Conservation (phyloP, 2,113 vertebrate genomes). For the Paratilapia polleni region DNA sequence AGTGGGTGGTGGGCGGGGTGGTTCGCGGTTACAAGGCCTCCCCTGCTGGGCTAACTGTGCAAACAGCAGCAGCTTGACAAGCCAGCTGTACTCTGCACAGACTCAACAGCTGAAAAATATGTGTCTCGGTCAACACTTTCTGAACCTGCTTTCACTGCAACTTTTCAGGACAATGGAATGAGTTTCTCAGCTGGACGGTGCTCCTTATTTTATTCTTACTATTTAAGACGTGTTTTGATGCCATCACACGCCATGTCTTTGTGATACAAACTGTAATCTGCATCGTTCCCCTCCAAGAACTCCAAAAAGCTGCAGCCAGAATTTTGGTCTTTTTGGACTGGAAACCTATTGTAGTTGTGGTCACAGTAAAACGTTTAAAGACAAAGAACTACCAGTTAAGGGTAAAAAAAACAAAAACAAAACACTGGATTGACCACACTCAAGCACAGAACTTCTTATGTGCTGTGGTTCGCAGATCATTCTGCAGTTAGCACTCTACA, state of each 20-base stretch:
- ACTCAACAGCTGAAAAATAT: conserved; percentile 45
- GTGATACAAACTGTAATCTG: conserved; percentile 20
- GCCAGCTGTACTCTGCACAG: conserved; percentile 37
- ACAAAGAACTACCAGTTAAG: too few species aligned
- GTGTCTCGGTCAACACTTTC: conserved; percentile 18
- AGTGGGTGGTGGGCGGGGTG: conserved; percentile 29
- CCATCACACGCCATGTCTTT: conserved; percentile 4
- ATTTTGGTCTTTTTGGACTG: not conserved
- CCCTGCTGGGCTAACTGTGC: conserved; percentile 60
- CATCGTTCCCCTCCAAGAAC: not conserved
- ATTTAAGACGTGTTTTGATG: conserved; percentile 5
- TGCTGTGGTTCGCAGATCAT: conserved; percentile 36
- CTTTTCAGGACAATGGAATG: not conserved
- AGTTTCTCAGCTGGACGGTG: not conserved
- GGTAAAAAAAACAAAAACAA: too few species aligned
- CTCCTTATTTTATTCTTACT: not conserved
- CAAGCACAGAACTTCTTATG: conserved; percentile 10
- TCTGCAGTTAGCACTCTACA: not conserved
- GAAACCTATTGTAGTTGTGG: conserved; percentile 10
- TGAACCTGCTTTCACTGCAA: conserved; percentile 14
- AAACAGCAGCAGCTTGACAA: conserved; percentile 68
- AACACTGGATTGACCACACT: too few species aligned
- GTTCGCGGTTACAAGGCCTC: conserved; percentile 49
- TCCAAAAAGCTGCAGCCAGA: not conserved
- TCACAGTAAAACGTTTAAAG: conserved; percentile 13